Base-by-base conservation (phyloP, 2,113 vertebrate species). In the Hassar affinis region DNA sequence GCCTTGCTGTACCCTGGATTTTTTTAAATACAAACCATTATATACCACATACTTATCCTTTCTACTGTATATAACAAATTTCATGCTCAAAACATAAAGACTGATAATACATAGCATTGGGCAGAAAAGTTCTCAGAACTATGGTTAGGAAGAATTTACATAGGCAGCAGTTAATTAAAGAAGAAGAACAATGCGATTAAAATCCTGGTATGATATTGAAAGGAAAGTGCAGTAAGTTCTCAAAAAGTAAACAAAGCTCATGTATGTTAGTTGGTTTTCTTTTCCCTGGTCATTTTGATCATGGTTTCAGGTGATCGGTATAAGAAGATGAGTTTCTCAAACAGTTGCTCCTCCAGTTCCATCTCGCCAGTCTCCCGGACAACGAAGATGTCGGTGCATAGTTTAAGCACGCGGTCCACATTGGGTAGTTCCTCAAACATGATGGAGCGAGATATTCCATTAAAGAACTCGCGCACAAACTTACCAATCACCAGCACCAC, bases 391-490 rank as follows among this genome's bases (percentile, higher is more conserved):
- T 95, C 93, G 0, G 89, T 93, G 90, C 93, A 93, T 22, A 95
- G 92, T 82, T 94, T 93, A 45, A 95, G 91, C 79, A 94, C 91
- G 0, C 90, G 89, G 88, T 94, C 95, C 35, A 95, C 92, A 0
- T 92, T 92, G 0, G 95, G 95, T 74, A 95, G 90, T 82, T 95
- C 94, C 85, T 96, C 94, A 0, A 94, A 95, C 94, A 93, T 94
- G 88, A 95, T 94, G 88, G 94, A 95, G 49, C 91, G 89, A 0
- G 94, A 94, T 80, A 94, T 94, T 38, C 94, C 90, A 0, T 93
- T 94, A 89, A 95, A 95, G 90, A 94, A 94, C 82, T 95, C 93
- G 30, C 91, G 87, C 83, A 95, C 94, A 78, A 96, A 96, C 90
- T 95, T 95, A 4, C 94, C 94, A 0, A 94, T 90, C 72, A 95